Conservation (phyloP, 1,140 invertebrate genomes). For the roundworm (Caenorhabditis elegans) region DNA sequence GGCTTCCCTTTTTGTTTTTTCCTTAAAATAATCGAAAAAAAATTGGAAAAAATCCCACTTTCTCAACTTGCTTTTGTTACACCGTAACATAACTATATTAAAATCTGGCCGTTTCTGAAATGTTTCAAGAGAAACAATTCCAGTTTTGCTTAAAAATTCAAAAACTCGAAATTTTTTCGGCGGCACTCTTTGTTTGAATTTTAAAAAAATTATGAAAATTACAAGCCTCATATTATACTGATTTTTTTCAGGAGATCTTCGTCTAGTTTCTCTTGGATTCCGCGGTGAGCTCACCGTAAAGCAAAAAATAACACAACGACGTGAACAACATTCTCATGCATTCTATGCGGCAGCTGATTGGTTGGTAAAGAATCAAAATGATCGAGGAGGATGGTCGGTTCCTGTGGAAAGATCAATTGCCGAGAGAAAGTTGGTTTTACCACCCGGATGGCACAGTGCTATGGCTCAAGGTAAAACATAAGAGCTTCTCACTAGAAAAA, state of each 20-base stretch:
- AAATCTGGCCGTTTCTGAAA: no score
- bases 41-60: no score
- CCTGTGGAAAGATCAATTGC: conserved; percentile 75
- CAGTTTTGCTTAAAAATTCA: no score
- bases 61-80: no score
- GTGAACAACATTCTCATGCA: conserved; percentile 80
- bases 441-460: conserved; percentile 84
- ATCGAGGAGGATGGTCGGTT: conserved; percentile 82
- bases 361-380: conserved; percentile 85
- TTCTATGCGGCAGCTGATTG: conserved; percentile 90
- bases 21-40: background rate
- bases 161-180: no score
- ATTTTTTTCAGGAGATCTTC: conserved; percentile 68
- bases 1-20: background rate
- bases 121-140: no score
- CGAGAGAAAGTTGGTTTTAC: conserved; percentile 76
- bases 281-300: conserved; percentile 76
- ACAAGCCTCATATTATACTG: no score
- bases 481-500: no score
- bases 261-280: conserved; percentile 74
- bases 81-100: no score
- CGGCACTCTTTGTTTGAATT: no score
- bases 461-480: conserved; percentile 90
- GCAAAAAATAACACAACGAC: conserved; percentile 81
- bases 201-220: background rate